Evolutionary conservation across 2,113 vertebrate genomes (phyloP), one percentile per base, ranked within the genome.

Genomic region (Jaculus jaculus): DNA sequence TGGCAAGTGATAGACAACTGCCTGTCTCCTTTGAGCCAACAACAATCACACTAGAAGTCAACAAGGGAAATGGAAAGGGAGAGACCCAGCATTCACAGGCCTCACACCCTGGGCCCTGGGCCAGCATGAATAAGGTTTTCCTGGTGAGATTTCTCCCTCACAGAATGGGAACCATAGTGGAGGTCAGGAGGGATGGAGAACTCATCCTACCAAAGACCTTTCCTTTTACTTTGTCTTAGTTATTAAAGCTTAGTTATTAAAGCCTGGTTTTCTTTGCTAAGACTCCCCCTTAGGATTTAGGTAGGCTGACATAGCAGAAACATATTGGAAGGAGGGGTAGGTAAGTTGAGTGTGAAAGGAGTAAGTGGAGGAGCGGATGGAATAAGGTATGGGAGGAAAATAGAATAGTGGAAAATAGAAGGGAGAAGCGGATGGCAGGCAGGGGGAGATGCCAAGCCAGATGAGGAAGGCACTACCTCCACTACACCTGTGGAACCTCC

Each of bases 1-100:
- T 6, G 54, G 84, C 47, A 82, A 68, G 60, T 51, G 94, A 17
- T 9, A 18, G 85, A 90, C 65, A 86, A 83, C 34, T 17, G 79
- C 28, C 61, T 85, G 74, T 63, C 89, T 58, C 0, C n/a, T 65
- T 32, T 0, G 1, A 77, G 82, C 88, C 88, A 78, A 54, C 63
- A 84, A 73, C 71, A 69, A 93, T 86, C 10, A 5, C 18, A 18
- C 13, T 92, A 79, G 94, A 94, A 89, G 73, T 92, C 90, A 96
- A 96, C 92, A 96, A 82, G 83, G 90, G 95, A 96, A 94, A 92
- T 65, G 88, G 94, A 85, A 87, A 90, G 90, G 93, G 92, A 95
- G 85, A 94, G 93, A 93, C 90, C 77, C 37, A 5, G 87, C 34
- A 63, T 89, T 73, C 0, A 3, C 6, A 78, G 60, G 47, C 73